Evolutionary conservation across 2,113 vertebrate genomes (phyloP).

Genomic region (Lampris incognitus): DNA sequence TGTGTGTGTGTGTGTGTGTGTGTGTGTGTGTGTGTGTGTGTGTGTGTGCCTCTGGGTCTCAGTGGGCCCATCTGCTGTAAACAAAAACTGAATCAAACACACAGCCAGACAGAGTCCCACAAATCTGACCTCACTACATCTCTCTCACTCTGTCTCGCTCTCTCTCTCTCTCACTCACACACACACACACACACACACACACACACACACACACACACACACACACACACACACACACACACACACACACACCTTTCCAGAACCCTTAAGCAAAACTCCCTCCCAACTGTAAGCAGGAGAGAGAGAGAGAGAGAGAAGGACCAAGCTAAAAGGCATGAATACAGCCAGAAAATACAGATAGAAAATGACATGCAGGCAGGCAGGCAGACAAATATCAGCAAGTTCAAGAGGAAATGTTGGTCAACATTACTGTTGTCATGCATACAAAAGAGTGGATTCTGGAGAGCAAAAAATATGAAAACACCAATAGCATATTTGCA

Average conservation of each 20-base stretch:
- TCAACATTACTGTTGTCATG: too few species aligned
- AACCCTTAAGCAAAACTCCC: not conserved
- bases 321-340: not conserved
- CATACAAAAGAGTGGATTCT: too few species aligned
- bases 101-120: constrained; percentile 65
- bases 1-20: constrained; percentile 16
- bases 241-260: not conserved
- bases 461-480: too few species aligned
- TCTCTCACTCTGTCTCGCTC: too few species aligned
- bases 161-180: constrained; percentile 2
- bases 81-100: constrained; percentile 74
- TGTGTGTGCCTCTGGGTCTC: constrained; percentile 76
- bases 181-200: constrained; percentile 12
- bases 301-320: not conserved
- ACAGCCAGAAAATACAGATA: not conserved
- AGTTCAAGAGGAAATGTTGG: too few species aligned
- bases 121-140: constrained; percentile 40
- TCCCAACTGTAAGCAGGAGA: not conserved
- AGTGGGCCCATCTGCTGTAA: constrained; percentile 82
- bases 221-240: not conserved
- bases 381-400: not conserved
- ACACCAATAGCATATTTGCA: too few species aligned
- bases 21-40: constrained; percentile 31
- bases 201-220: constrained; percentile 1
- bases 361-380: not conserved